Evolutionary conservation across 2,888 invertebrate species (phyloP).

Genomic region (Meganola albula): DNA sequence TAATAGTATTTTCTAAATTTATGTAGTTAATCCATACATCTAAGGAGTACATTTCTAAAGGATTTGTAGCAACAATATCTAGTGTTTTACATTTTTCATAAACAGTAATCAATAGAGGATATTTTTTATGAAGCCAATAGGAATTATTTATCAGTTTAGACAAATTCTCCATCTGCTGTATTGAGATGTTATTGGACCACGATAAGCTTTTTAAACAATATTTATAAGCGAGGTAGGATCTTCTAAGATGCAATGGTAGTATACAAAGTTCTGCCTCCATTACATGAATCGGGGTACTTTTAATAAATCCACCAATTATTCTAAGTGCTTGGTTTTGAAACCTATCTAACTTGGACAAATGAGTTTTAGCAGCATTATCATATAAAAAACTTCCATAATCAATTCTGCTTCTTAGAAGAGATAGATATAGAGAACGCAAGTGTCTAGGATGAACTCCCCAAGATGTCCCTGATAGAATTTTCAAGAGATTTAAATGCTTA

Average conservation of each 20-base stretch:
- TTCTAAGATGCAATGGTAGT: neutral
- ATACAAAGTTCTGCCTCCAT: slow-evolving; percentile 3
- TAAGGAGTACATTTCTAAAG: slow-evolving; percentile 1
- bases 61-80: neutral
- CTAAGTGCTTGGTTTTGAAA: no score
- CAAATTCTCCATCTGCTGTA: neutral
- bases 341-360: no score
- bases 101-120: neutral
- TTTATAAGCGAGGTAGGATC: slow-evolving; percentile 3
- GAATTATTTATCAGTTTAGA: neutral
- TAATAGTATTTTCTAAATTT: neutral
- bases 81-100: neutral
- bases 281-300: slow-evolving; percentile 3
- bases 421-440: no score
- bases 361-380: no score
- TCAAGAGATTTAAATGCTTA: no score
- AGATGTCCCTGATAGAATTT: no score
- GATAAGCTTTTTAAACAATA: slow-evolving; percentile 5
- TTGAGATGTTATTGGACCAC: neutral
- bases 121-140: slow-evolving; percentile 3
- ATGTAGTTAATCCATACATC: slow-evolving; percentile 1
- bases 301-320: slow-evolving; percentile 5
- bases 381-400: no score
- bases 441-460: no score
- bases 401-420: no score